phyloP scores from a whole-genome alignment of 2,113 vertebrate species.

The Dendropsophus ebraccatus region DNA sequence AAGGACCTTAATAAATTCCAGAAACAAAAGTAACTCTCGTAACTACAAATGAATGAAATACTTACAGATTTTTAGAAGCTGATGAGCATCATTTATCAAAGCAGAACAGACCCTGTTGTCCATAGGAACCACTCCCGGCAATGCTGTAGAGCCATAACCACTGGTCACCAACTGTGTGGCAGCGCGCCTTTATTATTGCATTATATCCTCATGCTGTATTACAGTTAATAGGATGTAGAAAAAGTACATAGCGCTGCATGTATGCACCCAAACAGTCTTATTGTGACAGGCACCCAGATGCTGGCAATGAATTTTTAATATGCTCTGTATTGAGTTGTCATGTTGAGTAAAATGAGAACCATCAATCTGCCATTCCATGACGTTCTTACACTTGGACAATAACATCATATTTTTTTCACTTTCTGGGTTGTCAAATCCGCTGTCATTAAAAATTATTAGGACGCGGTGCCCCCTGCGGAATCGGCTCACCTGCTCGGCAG shows the following conservation, averaged over 20 bases:
- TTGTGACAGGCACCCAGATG: slow-evolving; percentile 1
- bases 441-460: slow-evolving; percentile 31
- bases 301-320: slow-evolving; percentile 26
- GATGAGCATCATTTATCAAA: not conserved
- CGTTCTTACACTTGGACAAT: not conserved
- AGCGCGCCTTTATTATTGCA: not conserved
- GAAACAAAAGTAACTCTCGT: too few species aligned
- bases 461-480: slow-evolving; percentile 3
- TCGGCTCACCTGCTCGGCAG: slow-evolving; percentile 13
- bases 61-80: not conserved
- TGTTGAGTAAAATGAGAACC: slow-evolving; percentile 18
- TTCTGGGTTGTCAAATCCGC: not conserved
- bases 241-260: not conserved
- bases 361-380: not conserved
- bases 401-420: slow-evolving; percentile 11
- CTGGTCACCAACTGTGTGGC: not conserved
- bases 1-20: too few species aligned
- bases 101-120: not conserved
- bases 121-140: not conserved
- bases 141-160: not conserved
- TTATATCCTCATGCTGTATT: not conserved
- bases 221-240: not conserved
- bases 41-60: not conserved
- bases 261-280: not conserved
- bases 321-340: slow-evolving; percentile 19